These are phyloP conservation scores for Phylloscopus trochiloides DNA, from an alignment of 2,113 vertebrate genomes.

Conservation along the genomic window DNA sequence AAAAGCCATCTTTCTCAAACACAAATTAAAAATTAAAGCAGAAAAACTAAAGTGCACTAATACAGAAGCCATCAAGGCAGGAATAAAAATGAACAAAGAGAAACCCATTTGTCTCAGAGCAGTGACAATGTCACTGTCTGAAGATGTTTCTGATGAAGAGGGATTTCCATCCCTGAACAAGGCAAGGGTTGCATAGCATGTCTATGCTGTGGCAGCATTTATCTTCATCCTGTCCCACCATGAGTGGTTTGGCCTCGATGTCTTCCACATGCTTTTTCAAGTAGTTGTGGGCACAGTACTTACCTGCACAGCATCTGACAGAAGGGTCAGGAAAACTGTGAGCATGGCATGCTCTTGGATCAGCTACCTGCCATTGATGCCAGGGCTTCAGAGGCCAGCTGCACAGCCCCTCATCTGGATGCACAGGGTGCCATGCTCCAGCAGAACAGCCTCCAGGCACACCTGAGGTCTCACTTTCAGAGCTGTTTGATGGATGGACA, in stretches of 20 bases:
- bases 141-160: background rate
- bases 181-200: background rate
- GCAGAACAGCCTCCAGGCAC: background rate
- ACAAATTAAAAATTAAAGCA: background rate
- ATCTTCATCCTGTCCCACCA: background rate
- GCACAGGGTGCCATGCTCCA: background rate
- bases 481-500: background rate
- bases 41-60: background rate
- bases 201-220: background rate
- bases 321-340: background rate
- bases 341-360: background rate
- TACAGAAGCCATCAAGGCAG: background rate
- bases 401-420: accelerated
- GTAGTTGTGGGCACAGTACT: background rate
- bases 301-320: background rate
- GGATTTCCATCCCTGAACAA: background rate
- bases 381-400: background rate
- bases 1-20: background rate
- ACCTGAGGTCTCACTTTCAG: background rate
- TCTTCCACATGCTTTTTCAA: accelerated
- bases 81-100: background rate
- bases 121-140: background rate
- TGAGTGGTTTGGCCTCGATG: accelerated
- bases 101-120: background rate
- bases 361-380: background rate